Conservation (phyloP, 1,140 invertebrate species). For the Maconellicoccus hirsutus region DNA sequence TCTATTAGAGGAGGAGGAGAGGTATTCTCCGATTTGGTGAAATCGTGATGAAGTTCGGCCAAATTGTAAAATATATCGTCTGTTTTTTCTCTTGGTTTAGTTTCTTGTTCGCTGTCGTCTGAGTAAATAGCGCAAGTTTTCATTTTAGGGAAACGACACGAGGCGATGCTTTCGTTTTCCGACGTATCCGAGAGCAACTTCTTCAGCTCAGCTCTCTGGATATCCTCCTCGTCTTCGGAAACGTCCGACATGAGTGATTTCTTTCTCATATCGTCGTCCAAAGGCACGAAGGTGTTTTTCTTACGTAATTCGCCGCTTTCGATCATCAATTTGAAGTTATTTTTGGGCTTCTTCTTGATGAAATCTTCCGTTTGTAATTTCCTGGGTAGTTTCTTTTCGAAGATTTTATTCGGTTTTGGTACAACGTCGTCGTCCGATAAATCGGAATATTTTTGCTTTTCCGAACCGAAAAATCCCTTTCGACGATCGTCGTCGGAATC, state of each 20-base stretch:
- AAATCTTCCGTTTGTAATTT: not conserved
- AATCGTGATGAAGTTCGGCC: not conserved
- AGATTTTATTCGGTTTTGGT: not conserved
- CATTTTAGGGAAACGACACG: not conserved
- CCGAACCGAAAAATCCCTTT: not conserved
- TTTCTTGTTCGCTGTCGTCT: not conserved
- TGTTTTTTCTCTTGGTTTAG: not conserved
- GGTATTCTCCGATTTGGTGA: not conserved
- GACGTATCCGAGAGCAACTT: conserved; percentile 45
- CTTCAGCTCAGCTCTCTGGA: not conserved
- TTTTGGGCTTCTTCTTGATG: not conserved
- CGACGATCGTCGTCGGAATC: not conserved
- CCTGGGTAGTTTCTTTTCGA: not conserved
- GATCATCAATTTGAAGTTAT: not conserved
- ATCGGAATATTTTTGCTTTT: not conserved
- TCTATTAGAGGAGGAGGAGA: not conserved
- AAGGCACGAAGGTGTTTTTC: not conserved
- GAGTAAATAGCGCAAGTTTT: not conserved
- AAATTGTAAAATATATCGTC: conserved; percentile 8
- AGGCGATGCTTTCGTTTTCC: conserved; percentile 38
- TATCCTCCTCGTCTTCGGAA: not conserved
- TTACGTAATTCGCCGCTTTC: not conserved
- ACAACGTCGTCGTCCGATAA: not conserved
- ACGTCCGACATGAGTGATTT: not conserved
- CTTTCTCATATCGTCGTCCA: not conserved